Evolutionary conservation across 2,888 invertebrate species (phyloP).

Genomic region (Aplocera efformata): DNA sequence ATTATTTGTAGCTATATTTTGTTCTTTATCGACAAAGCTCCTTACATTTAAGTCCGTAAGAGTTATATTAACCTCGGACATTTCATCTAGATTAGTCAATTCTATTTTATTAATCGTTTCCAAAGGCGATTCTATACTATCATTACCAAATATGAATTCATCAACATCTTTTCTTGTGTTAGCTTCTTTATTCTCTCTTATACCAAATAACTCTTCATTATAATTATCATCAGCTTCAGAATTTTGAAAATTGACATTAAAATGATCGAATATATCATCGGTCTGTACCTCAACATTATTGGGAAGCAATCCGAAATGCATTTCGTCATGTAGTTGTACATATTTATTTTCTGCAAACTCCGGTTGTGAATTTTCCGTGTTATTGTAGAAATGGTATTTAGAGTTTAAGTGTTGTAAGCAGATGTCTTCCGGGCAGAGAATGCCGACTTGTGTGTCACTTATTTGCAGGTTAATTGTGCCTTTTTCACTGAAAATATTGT

Average conservation of each 20-base stretch:
- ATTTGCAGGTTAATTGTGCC: constrained; percentile 56
- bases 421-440: constrained; percentile 51
- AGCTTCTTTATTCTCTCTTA: constrained; percentile 14
- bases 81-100: constrained; percentile 16
- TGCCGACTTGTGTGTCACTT: constrained; percentile 44
- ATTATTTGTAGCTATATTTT: constrained; percentile 2
- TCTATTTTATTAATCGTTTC: constrained; percentile 20
- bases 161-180: constrained; percentile 11
- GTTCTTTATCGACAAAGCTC: constrained; percentile 11
- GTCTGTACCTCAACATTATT: constrained; percentile 16
- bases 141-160: constrained; percentile 18
- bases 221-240: constrained; percentile 13
- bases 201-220: constrained; percentile 20
- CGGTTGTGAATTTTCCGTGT: constrained; percentile 18
- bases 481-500: constrained; percentile 65
- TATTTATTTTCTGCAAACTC: constrained; percentile 20
- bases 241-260: constrained; percentile 19
- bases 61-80: constrained; percentile 17
- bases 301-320: constrained; percentile 13
- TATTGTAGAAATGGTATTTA: constrained; percentile 19
- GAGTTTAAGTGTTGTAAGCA: constrained; percentile 38
- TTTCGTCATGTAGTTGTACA: constrained; percentile 21
- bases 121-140: constrained; percentile 13
- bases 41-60: constrained; percentile 15
- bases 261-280: constrained; percentile 15